Percentiles rank a stretch among this genome's conserved stretches.
Conservation (phyloP, 2,113 vertebrate species). For the Oncorhynchus clarkii region DNA sequence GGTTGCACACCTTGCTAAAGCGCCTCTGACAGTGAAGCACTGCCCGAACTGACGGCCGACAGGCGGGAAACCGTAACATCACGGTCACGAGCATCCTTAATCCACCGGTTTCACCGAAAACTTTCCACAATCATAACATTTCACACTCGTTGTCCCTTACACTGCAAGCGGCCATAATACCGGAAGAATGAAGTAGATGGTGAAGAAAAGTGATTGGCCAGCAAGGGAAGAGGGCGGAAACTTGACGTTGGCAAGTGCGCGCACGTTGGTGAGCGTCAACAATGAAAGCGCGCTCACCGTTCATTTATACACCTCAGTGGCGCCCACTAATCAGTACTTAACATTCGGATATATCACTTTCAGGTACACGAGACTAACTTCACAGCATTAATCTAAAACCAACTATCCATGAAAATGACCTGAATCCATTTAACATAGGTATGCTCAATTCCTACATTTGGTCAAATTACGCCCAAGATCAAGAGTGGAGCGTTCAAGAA, state of each 20-base stretch:
- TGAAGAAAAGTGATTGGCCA: slow-evolving; percentile 42
- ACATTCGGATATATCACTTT: neutral
- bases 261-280: slow-evolving; percentile 28
- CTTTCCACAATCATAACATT: neutral
- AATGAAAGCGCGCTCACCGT: slow-evolving; percentile 11
- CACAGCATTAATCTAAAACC: neutral
- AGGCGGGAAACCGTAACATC: slow-evolving; percentile 37
- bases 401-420: neutral
- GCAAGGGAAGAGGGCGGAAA: neutral
- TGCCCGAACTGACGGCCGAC: slow-evolving; percentile 30
- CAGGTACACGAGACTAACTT: no score
- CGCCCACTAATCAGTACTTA: neutral
- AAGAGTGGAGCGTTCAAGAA: slow-evolving; percentile 3
- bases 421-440: neutral
- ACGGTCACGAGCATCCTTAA: slow-evolving; percentile 49
- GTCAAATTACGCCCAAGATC: neutral
- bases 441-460: neutral
- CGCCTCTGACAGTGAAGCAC: slow-evolving; percentile 38
- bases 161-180: slow-evolving; percentile 68
- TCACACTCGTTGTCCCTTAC: slow-evolving; percentile 32
- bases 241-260: slow-evolving; percentile 26
- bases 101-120: neutral
- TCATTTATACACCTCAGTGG: neutral
- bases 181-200: slow-evolving; percentile 47
- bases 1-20: slow-evolving; percentile 68